These are phyloP conservation scores for Urosaurus nigricauda DNA, from an alignment of 2,797 vertebrate species.

Conservation along the genomic window DNA sequence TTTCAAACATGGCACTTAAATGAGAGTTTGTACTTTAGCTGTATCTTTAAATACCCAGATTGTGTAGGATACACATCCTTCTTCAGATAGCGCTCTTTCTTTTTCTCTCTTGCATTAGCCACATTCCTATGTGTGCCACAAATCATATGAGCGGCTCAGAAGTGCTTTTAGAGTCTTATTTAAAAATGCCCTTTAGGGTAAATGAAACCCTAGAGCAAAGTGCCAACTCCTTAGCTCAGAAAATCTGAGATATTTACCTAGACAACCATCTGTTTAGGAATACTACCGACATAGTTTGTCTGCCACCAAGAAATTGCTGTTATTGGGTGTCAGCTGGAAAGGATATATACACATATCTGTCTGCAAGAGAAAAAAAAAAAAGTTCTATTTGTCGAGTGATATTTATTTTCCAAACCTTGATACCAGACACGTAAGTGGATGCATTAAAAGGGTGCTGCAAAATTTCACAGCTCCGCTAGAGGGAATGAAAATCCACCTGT, in stretches of 20 bases:
- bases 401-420: conserved; percentile 12
- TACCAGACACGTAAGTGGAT: conserved; percentile 33
- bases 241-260: background rate
- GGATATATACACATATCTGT: background rate
- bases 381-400: conserved; percentile 5
- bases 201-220: conserved; percentile 5
- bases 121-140: background rate
- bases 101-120: background rate
- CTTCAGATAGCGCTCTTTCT: background rate
- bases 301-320: background rate
- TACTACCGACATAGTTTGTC: background rate
- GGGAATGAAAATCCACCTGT: background rate
- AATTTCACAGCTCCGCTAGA: background rate
- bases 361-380: background rate
- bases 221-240: background rate
- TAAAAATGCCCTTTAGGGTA: background rate
- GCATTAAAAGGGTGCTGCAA: background rate
- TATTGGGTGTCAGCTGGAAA: conserved; percentile 3
- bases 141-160: background rate
- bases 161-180: background rate
- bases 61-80: background rate
- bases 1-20: no score
- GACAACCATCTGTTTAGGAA: background rate
- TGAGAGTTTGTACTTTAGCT: no score
- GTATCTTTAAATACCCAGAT: background rate